A percentile compares a stretch with the other conserved stretches of the same genome.
Evolutionary conservation across 2,888 invertebrate species (phyloP).

Genomic region (Euplagia quadripunctaria): DNA sequence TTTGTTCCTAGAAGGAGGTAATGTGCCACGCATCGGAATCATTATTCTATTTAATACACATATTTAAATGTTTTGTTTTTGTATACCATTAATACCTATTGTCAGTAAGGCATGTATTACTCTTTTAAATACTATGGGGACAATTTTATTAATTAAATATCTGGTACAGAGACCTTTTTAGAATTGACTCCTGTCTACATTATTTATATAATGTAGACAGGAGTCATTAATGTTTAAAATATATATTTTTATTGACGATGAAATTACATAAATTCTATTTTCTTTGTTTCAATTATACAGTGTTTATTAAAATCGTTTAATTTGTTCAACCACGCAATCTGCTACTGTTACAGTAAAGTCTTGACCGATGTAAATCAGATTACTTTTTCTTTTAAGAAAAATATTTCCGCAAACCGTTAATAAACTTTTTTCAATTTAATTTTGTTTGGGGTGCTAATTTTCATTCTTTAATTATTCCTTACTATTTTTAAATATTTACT

Average conservation of each 20-base stretch:
- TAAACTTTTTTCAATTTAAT: slow-evolving; percentile 1
- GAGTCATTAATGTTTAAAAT: neutral
- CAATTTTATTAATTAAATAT: too few relatives aligned
- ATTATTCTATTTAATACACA: neutral
- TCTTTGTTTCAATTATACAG: neutral
- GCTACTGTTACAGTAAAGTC: neutral
- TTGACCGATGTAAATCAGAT: neutral
- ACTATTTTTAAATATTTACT: too few relatives aligned
- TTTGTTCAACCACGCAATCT: neutral
- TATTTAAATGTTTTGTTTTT: too few relatives aligned
- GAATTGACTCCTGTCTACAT: too few relatives aligned
- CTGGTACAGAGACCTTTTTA: too few relatives aligned
- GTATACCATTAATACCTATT: too few relatives aligned
- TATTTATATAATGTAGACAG: neutral
- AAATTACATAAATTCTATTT: neutral
- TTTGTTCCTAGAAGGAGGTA: slow-evolving; percentile 8
- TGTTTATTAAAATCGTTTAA: neutral
- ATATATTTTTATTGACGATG: neutral
- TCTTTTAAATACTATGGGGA: too few relatives aligned
- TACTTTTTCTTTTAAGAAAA: neutral
- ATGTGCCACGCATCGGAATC: neutral
- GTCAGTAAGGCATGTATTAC: too few relatives aligned
- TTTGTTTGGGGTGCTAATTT: neutral
- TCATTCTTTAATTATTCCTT: neutral
- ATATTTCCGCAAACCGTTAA: neutral